Base-by-base conservation (phyloP, 2,888 invertebrate genomes). In the Cantharis nigra region DNA sequence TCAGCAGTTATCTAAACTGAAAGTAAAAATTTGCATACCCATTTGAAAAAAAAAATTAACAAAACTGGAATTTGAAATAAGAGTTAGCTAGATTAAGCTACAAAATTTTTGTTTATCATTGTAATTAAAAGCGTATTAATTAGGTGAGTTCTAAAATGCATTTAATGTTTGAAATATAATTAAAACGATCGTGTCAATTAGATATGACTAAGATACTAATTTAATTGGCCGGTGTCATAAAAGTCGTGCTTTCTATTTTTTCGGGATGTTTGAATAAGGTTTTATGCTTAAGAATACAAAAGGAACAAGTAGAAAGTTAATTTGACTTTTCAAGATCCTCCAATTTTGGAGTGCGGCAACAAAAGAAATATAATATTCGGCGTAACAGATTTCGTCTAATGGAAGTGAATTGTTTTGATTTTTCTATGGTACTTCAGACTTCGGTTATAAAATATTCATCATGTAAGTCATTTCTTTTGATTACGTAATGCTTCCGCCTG, bases 401-500 rank as follows among this genome's bases (percentile, higher is more conserved):
- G 49, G 49, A 49, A 49, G 49, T 49, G 49, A 49, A 49, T 49
- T 49, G 49, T 49, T 49, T 49, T 49, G 49, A 49, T 49, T 49
- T 49, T 49, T 49, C n/a, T 49, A 49, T 49, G 49, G 49, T 49
- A n/a, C 49, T 49, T 49, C 49, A 49, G 49, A 49, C n/a, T 49
- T 49, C n/a, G 1, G 49, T 49, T 49, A 49, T 49, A 49, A 33
- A 49, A 18, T 64, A 67, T 67, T 23, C 23, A 18, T 67, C 26
- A 67, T 67, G 20, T 72, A 65, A 30, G 65, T 72, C 30, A 65
- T 65, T 65, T 33, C 65, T 14, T 71, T 63, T 72, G 64, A 20
- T 72, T 72, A 33, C 70, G 70, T 71, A 70, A 75, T 69, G 16
- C 70, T 70, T 75, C 70, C 64, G 33, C 65, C 64, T 70, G 74